phyloP scores from a whole-genome alignment of 2,797 vertebrate genomes.

The Lacerta viridis region DNA sequence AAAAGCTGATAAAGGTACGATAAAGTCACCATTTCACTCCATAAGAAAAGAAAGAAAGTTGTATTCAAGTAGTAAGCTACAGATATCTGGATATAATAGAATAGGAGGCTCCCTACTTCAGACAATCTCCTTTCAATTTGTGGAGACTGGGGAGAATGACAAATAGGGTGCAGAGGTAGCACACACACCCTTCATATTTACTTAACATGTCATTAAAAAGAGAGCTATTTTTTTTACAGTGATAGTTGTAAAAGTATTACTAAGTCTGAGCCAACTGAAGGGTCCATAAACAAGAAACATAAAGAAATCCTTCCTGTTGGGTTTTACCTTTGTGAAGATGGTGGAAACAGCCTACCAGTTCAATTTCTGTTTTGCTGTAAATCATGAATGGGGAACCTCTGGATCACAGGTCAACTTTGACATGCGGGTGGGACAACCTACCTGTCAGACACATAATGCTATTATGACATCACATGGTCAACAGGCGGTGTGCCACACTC shows the following conservation, averaged over 20 bases:
- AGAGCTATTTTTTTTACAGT: no score
- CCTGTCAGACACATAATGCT: no score
- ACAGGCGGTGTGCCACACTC: no score
- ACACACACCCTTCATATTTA: no score
- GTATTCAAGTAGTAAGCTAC: background rate
- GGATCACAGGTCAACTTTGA: no score
- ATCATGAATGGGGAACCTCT: no score
- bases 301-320: slow-evolving; percentile 16
- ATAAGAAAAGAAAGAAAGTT: background rate
- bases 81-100: background rate
- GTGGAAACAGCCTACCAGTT: background rate
- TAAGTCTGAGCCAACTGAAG: background rate
- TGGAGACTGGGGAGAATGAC: slow-evolving; percentile 34
- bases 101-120: no score
- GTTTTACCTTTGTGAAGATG: slow-evolving; percentile 46
- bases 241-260: background rate
- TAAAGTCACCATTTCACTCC: background rate
- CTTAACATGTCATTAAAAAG: no score
- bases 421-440: background rate
- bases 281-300: background rate
- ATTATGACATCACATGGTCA: no score
- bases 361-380: background rate
- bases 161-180: background rate
- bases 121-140: background rate
- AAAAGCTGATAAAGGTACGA: background rate